A percentile compares a stretch with the other conserved stretches of the same genome.
phyloP scores from a whole-genome alignment of 1,140 invertebrate species.

The Procambarus clarkii region DNA sequence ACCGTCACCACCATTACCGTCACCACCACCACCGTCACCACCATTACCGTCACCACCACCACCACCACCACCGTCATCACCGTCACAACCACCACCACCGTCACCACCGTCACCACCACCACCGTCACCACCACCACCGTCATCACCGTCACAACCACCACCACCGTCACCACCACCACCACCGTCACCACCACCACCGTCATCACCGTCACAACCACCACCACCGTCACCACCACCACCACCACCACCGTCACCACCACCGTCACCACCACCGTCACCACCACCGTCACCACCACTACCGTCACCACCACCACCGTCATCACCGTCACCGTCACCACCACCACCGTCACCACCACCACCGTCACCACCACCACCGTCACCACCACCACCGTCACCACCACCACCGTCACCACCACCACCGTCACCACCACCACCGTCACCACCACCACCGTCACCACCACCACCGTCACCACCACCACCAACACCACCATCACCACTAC shows the following conservation, averaged over 20 bases:
- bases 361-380: constrained; percentile 2
- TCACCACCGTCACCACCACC: background rate
- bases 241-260: background rate
- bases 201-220: background rate
- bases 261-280: no score
- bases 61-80: background rate
- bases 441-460: background rate
- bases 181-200: background rate
- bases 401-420: background rate
- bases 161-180: background rate
- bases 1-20: background rate
- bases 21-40: background rate
- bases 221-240: background rate
- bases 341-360: background rate
- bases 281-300: no score
- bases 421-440: background rate
- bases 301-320: no score
- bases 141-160: background rate
- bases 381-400: background rate
- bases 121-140: background rate
- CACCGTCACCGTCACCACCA: background rate
- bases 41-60: background rate
- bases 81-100: background rate
- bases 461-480: no score
- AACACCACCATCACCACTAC: no score